A percentile compares a stretch with the other conserved stretches of the same genome.
These are phyloP conservation scores for Galerucella pusilla DNA, from an alignment of 2,888 invertebrate species.

Conservation along the genomic window DNA sequence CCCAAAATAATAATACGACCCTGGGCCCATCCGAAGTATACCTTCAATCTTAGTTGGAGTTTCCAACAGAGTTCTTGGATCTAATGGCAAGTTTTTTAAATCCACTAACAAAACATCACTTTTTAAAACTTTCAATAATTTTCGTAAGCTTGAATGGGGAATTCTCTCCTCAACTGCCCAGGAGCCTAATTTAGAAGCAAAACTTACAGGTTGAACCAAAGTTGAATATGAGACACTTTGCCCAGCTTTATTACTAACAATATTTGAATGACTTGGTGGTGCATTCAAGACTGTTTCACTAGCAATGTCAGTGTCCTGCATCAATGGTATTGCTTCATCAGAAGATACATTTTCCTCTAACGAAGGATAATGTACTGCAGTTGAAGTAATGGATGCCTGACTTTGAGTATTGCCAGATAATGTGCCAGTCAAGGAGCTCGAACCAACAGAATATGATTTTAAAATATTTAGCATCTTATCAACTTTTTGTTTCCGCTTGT, in stretches of 20 bases:
- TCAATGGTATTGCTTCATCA: slow-evolving; percentile 15
- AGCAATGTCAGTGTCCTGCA: slow-evolving; percentile 18
- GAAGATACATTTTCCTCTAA: slow-evolving; percentile 21
- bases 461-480: slow-evolving; percentile 13
- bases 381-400: slow-evolving; percentile 17
- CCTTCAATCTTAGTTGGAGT: slow-evolving; percentile 24
- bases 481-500: neutral
- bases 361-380: slow-evolving; percentile 19
- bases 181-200: slow-evolving; percentile 25
- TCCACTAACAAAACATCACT: slow-evolving; percentile 17
- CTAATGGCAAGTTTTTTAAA: slow-evolving; percentile 27
- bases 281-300: slow-evolving; percentile 19
- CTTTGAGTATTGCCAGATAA: slow-evolving; percentile 22
- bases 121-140: slow-evolving; percentile 30
- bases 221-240: slow-evolving; percentile 16
- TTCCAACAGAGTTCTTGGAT: slow-evolving; percentile 28
- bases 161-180: slow-evolving; percentile 30
- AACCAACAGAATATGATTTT: slow-evolving; percentile 13
- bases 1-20: slow-evolving; percentile 25
- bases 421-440: slow-evolving; percentile 24
- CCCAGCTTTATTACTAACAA: slow-evolving; percentile 16
- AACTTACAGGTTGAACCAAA: slow-evolving; percentile 19
- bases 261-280: slow-evolving; percentile 21
- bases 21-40: slow-evolving; percentile 22
- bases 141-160: slow-evolving; percentile 25